These are phyloP conservation scores for Antheraea yamamai DNA, from an alignment of 2,888 invertebrate genomes.

Conservation along the genomic window DNA sequence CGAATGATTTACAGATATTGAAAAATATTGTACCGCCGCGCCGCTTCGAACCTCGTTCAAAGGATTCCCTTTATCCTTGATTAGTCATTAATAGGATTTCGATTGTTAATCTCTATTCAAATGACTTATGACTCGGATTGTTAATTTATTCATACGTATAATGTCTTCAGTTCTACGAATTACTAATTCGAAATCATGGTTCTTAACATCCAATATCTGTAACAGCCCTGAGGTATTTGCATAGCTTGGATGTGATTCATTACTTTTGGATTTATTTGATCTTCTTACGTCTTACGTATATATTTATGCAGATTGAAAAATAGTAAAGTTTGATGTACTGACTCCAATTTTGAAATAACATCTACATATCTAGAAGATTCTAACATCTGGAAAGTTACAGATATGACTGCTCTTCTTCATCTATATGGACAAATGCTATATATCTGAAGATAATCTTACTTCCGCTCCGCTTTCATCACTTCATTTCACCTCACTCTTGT, in stretches of 20 bases:
- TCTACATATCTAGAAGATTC: neutral
- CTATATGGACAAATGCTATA: neutral
- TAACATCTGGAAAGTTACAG: no score
- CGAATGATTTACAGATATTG: slow-evolving; percentile 67
- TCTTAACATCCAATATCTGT: slow-evolving; percentile 14
- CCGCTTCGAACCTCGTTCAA: slow-evolving; percentile 40
- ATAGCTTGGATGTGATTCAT: slow-evolving; percentile 8
- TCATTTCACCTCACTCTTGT: no score
- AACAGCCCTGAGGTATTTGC: slow-evolving; percentile 20
- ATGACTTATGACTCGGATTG: slow-evolving; percentile 21
- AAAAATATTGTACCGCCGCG: slow-evolving; percentile 49
- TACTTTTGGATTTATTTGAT: neutral
- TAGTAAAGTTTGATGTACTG: neutral
- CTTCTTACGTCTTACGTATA: neutral
- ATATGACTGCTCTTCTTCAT: neutral
- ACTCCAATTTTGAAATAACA: neutral
- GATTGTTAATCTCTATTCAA: slow-evolving; percentile 54
- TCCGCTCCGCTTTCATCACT: no score
- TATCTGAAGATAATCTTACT: no score
- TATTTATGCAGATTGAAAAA: neutral
- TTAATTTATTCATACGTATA: slow-evolving; percentile 37
- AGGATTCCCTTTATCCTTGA: slow-evolving; percentile 57
- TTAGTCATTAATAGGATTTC: slow-evolving; percentile 69
- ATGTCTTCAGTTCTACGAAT: slow-evolving; percentile 33
- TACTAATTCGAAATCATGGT: slow-evolving; percentile 8